Base-by-base conservation (phyloP, 2,888 invertebrate species). In the Nymphalis polychloros region DNA sequence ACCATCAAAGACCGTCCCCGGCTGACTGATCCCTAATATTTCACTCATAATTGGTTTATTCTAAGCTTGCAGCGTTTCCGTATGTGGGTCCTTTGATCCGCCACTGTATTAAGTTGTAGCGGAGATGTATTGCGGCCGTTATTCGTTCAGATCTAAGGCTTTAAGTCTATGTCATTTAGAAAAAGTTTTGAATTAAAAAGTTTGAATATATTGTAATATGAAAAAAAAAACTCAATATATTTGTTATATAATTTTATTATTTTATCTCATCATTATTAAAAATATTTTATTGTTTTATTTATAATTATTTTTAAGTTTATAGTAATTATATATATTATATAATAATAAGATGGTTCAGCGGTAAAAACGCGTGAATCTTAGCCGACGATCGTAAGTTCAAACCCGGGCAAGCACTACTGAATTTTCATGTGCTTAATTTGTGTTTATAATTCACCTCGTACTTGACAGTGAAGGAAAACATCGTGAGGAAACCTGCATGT, bases 11-110 rank as follows among this genome's bases (percentile, higher is more conserved):
- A 86, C 84, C 84, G 82, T 85, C 84, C 82, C 81, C 79, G 79
- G 79, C 81, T 83, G 81, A 81, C 87, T 90, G 91, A 92, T 92
- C 92, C 92, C 91, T 91, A 92, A 92, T 92, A 92, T 92, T 92
- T 92, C 92, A 89, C 90, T 91, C 90, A 91, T 92, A 92, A 92
- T 92, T 92, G 92, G 92, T 92, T 92, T 92, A 92, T 90, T 89
- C 92, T 91, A 91, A 91, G 92, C 92, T 90, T 76, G 81, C 83
- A 84, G 86, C 83, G 85, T 85, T 88, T 87, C 90, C 91, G 89
- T 90, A 84, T 89, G 87, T 87, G 85, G 82, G 78, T 81, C 85
- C 88, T 92, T 92, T 92, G 92, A 92, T 92, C 92, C 90, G 85
- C 78, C 85, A 86, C 82, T 91, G 90, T 90, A 92, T 92, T 91